Evolutionary conservation across 2,113 vertebrate genomes (phyloP).

Genomic region (Pipa parva): DNA sequence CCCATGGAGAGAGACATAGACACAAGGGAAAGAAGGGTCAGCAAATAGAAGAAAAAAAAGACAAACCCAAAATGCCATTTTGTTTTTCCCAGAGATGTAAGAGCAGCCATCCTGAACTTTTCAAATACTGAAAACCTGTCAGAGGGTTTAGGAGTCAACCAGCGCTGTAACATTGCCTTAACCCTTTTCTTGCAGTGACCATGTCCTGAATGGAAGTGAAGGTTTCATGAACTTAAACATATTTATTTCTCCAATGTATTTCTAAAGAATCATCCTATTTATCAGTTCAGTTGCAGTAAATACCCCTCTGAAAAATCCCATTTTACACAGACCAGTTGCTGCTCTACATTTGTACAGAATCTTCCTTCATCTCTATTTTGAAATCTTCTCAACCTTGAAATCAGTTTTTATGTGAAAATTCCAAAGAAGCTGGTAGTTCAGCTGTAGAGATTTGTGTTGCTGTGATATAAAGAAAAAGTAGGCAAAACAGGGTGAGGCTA

Average conservation of each 20-base stretch:
- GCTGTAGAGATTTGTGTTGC: too few species aligned
- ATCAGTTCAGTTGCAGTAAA: not conserved
- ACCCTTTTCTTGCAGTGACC: not conserved
- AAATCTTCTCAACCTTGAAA: too few species aligned
- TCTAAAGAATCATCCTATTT: not conserved
- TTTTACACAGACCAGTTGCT: too few species aligned
- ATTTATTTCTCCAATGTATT: not conserved
- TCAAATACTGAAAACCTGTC: conserved; percentile 38
- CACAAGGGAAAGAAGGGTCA: conserved; percentile 39
- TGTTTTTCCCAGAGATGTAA: conserved; percentile 37
- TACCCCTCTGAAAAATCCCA: too few species aligned
- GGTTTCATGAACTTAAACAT: too few species aligned
- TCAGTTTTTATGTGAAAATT: too few species aligned
- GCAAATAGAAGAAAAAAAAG: conserved; percentile 27
- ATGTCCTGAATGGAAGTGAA: not conserved
- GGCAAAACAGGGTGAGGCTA: not conserved
- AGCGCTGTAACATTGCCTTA: conserved; percentile 18
- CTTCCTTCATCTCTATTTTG: too few species aligned
- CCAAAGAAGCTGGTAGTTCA: too few species aligned
- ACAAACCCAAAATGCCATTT: conserved; percentile 37
- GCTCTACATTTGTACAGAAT: too few species aligned
- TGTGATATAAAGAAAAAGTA: not conserved
- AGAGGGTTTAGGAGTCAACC: conserved; percentile 34
- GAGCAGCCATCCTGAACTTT: conserved; percentile 42
- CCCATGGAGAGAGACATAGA: conserved; percentile 36